Conservation (phyloP, 2,113 vertebrate genomes). For the Promerops cafer region DNA sequence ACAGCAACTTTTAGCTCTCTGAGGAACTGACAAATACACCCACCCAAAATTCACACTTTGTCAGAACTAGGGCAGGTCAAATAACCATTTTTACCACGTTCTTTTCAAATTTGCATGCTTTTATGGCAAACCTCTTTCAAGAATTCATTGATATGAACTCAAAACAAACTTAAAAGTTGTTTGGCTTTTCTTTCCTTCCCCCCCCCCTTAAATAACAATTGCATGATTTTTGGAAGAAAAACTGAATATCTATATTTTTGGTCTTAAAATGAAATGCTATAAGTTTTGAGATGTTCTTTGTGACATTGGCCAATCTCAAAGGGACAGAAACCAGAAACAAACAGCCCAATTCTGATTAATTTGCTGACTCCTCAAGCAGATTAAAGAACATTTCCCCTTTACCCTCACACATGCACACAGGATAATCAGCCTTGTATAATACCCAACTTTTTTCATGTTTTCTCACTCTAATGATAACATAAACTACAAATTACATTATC, state of each 20-base stretch:
- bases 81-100: not conserved
- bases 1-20: not conserved
- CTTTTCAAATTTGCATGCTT: not conserved
- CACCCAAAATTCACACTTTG: not conserved
- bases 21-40: not conserved
- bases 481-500: not conserved
- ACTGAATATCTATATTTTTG: not conserved
- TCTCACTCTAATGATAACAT: not conserved
- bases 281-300: not conserved
- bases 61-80: not conserved
- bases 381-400: not conserved
- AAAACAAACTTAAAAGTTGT: not conserved
- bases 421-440: not conserved
- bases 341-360: not conserved
- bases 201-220: not conserved
- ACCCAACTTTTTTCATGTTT: not conserved
- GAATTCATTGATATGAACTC: not conserved
- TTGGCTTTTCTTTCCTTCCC: fast-evolving
- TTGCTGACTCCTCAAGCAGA: not conserved
- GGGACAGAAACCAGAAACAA: not conserved
- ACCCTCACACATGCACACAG: not conserved
- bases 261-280: not conserved
- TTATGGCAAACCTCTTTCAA: not conserved
- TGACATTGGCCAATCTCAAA: not conserved
- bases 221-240: not conserved